Base-by-base conservation (phyloP, 2,113 vertebrate species). In the Pavo muticus region DNA sequence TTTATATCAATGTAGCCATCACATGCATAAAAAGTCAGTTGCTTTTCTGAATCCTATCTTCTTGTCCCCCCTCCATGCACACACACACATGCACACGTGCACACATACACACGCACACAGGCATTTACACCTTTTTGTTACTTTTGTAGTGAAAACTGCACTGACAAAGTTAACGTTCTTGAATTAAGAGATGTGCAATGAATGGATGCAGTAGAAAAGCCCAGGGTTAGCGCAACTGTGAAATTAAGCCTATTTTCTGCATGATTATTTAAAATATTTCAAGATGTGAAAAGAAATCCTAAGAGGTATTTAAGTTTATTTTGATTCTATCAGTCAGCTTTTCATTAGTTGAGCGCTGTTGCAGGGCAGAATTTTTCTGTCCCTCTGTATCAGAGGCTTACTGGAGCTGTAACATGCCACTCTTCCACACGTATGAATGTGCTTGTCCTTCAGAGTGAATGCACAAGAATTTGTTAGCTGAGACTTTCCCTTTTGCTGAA, bases 401-500 rank as follows among this genome's bases (percentile, higher is more conserved):
- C 24, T 75, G 83, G n/a, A 93, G 82, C 87, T 90, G 64, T 91
- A 88, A 94, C 81, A 87, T 68, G 32, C 54, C 94, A 56, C 15
- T 63, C 90, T 67, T 40, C 73, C 64, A 84, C 56, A 94, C 93
- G 88, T 97, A 96, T 97, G 95, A 96, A 96, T 94, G 96, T 95
- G 88, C 94, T 97, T 97, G 94, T 96, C 94, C 96, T 96, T 96
- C 96, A 96, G 96, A 96, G 96, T 96, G 96, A 96, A 96, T 96
- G 96, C 95, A 95, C 84, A 77, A 93, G 91, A 86, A 64, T 80
- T 76, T 71, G 68, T 74, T 93, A 92, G 93, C 78, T 12, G 11
- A 94, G 82, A 85, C 54, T 90, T 95, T 82, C 75, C 87, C 89
- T 90, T 91, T 94, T 90, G 91, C 75, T 88, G 68, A 82, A 57